Conservation (phyloP, 2,888 invertebrate genomes). For the Willowsia nigromaculata region DNA sequence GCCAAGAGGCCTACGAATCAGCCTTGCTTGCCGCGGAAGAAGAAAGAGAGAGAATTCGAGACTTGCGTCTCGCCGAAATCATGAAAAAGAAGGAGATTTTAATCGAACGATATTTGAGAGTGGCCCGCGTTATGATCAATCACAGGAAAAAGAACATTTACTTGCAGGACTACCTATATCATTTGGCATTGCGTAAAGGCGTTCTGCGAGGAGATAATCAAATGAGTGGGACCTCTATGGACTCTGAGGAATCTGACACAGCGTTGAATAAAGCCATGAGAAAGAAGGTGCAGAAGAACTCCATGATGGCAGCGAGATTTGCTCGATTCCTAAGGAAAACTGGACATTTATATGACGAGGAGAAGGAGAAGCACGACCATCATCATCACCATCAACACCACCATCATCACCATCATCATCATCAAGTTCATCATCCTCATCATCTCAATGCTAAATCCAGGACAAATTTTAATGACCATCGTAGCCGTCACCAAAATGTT, state of each 20-base stretch:
- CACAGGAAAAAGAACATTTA: slow-evolving; percentile 65
- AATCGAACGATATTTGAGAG: slow-evolving; percentile 32
- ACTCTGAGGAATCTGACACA: background rate
- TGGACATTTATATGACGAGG: slow-evolving; percentile 40
- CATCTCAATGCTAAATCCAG: too few relatives aligned
- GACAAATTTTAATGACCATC: background rate
- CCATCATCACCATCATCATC: background rate
- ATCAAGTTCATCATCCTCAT: background rate
- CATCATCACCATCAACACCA: slow-evolving; percentile 20
- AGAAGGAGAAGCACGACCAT: background rate
- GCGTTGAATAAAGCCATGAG: background rate
- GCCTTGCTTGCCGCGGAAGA: slow-evolving; percentile 5
- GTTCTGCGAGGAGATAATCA: slow-evolving; percentile 54
- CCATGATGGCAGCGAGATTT: slow-evolving; percentile 34
- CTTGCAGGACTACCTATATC: slow-evolving; percentile 59
- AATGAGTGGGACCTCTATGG: background rate
- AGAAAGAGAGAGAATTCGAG: slow-evolving; percentile 34
- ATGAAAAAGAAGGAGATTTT: slow-evolving; percentile 31
- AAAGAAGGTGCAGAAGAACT: background rate
- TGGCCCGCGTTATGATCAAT: slow-evolving; percentile 37
- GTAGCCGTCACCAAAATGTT: background rate
- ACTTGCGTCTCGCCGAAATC: slow-evolving; percentile 25
- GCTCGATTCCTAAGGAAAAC: slow-evolving; percentile 29
- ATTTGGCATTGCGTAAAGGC: slow-evolving; percentile 47
- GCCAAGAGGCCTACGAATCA: background rate